Base-by-base conservation (phyloP, 2,797 vertebrate species). In the Synanceia verrucosa region DNA sequence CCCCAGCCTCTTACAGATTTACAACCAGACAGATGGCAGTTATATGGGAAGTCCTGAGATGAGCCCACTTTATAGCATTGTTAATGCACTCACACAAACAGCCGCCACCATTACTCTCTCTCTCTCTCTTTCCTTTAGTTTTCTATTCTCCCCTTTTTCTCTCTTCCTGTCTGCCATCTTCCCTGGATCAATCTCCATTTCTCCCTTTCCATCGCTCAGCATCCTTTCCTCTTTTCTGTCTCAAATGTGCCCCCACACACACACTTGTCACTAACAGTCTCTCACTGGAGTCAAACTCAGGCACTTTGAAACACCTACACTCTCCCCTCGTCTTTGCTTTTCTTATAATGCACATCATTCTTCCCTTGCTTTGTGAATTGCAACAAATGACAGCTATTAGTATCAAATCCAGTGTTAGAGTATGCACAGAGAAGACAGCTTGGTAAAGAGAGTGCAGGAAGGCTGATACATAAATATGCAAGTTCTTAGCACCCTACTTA, bases 41-140 rank as follows among this genome's bases (percentile, higher is more conserved):
- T 97, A 95, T 92, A 93, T 95, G 95, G 94, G 95, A 95, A 96
- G 95, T 95, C 94, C 96, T 96, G 96, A 97, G 96, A 98, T 97
- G 95, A 96, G 95, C 95, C 90, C 95, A 95, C 95, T 96, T 97
- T 96, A 95, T 94, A 94, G 95, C 95, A 96, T 95, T 96, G 96
- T 97, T 98, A 98, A 97, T 96, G 96, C 96, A 97, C 95, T 97
- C 94, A 92, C 96, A 96, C 95, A 97, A 97, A 97, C 96, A 95
- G 95, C 94, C 94, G 44, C 76, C 84, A 37, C 90, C 81, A 82
- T 89, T 88, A 87, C 81, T 88, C 86, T 88, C 80, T 79, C 84
- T 83, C 74, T 68, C 73, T 64, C 70, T 66, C 71, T 65, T 67
- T 74, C n/a, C n/a, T n/a, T n/a, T n/a, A n/a, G n/a, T 34, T 61